Percentiles rank a stretch among this genome's conserved stretches.
Conservation (phyloP, 1,140 invertebrate species). For the Sminthurides bifidus region DNA sequence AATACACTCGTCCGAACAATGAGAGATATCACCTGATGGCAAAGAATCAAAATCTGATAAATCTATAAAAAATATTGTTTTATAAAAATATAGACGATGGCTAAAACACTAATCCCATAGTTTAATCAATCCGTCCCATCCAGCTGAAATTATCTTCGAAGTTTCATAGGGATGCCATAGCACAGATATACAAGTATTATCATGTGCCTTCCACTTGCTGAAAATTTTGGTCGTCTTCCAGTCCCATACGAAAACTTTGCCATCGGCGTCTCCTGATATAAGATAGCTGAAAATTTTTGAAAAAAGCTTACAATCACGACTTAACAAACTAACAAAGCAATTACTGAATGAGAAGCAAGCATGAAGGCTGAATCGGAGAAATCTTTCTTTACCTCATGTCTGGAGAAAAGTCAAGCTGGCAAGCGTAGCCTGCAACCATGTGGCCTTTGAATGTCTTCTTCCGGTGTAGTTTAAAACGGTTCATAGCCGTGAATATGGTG, state of each 20-base stretch:
- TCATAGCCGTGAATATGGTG: conserved; percentile 91
- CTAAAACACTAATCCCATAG: conserved; percentile 75
- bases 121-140: conserved; percentile 97
- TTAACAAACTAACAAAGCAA: background rate
- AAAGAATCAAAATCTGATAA: too few species aligned
- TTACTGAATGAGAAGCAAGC: background rate
- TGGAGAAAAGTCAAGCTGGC: conserved; percentile 91
- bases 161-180: conserved; percentile 99
- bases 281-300: conserved; percentile 63
- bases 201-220: conserved; percentile 98
- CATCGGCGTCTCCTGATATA: conserved; percentile 98
- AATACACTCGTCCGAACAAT: too few species aligned
- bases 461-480: conserved; percentile 92
- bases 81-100: background rate
- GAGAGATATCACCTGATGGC: too few species aligned
- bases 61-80: background rate
- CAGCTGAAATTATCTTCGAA: conserved; percentile 86
- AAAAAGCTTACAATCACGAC: conserved; percentile 5
- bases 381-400: conserved; percentile 73
- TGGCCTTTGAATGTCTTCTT: conserved; percentile 98
- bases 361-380: background rate
- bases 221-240: conserved; percentile 98
- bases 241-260: conserved; percentile 97
- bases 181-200: conserved; percentile 85
- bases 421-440: conserved; percentile 99